Evolutionary conservation across 1,140 invertebrate genomes (phyloP).

Genomic region (Oscheius sp.): DNA sequence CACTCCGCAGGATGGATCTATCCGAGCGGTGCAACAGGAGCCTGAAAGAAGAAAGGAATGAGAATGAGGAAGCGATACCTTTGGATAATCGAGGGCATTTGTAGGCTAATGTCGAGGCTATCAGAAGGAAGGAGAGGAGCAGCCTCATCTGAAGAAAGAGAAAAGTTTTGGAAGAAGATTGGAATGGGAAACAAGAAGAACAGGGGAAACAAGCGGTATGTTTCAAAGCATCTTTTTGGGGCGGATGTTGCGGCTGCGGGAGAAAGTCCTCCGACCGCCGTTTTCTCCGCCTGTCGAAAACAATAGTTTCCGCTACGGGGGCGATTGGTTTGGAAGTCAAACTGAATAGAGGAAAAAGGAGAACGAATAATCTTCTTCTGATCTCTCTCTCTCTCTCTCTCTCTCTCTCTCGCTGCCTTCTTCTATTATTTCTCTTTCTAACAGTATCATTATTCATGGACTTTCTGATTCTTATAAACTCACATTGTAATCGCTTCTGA

Average conservation of each 20-base stretch:
- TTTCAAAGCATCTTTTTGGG: neutral
- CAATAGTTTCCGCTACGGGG: too few relatives aligned
- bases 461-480: too few relatives aligned
- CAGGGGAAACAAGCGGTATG: neutral
- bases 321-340: too few relatives aligned
- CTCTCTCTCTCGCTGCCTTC: too few relatives aligned
- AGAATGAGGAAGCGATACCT: neutral
- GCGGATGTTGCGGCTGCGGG: neutral
- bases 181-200: neutral
- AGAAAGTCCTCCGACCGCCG: neutral
- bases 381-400: too few relatives aligned
- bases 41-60: neutral
- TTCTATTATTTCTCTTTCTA: too few relatives aligned
- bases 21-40: conserved; percentile 9
- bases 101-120: neutral
- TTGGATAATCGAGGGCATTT: neutral
- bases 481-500: too few relatives aligned
- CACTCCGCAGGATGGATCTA: neutral
- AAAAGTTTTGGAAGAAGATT: neutral
- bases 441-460: too few relatives aligned
- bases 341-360: too few relatives aligned
- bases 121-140: neutral
- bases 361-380: too few relatives aligned
- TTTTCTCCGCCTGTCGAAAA: too few relatives aligned
- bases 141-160: neutral